A percentile compares a stretch with the other conserved stretches of the same genome.
phyloP scores from a whole-genome alignment of 2,797 vertebrate species.

The Oceanodroma leucorhoa region DNA sequence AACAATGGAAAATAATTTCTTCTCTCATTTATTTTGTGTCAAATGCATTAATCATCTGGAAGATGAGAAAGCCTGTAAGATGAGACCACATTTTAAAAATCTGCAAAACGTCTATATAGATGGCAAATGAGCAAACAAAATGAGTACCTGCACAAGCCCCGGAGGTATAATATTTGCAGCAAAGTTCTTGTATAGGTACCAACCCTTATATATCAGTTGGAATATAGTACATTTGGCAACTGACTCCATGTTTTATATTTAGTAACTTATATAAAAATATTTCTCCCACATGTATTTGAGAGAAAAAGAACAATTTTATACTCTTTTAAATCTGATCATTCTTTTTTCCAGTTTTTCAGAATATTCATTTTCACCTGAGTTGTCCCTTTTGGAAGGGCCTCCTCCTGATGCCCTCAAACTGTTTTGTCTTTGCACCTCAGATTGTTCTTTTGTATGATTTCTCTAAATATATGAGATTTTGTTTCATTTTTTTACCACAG shows the following conservation, averaged over 20 bases:
- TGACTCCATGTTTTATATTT: background rate
- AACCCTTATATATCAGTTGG: background rate
- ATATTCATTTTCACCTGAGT: background rate
- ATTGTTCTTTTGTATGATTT: background rate
- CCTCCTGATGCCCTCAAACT: background rate
- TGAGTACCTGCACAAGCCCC: background rate
- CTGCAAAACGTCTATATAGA: background rate
- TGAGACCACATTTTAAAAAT: conserved; percentile 40
- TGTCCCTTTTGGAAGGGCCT: background rate
- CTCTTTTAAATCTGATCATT: background rate
- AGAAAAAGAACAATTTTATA: conserved; percentile 3
- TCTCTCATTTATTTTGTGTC: background rate
- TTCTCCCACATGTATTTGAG: background rate
- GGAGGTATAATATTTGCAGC: background rate
- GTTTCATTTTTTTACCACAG: background rate
- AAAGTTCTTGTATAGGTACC: background rate
- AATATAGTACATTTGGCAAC: background rate
- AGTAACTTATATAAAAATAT: conserved; percentile 8
- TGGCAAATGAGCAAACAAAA: background rate
- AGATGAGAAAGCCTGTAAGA: conserved; percentile 33
- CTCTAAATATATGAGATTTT: background rate
- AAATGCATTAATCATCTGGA: conserved; percentile 27
- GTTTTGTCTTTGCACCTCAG: background rate
- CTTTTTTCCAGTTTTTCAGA: background rate
- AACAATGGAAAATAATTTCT: background rate